Conservation (phyloP, 2,888 invertebrate genomes). For the Unio delphinus region DNA sequence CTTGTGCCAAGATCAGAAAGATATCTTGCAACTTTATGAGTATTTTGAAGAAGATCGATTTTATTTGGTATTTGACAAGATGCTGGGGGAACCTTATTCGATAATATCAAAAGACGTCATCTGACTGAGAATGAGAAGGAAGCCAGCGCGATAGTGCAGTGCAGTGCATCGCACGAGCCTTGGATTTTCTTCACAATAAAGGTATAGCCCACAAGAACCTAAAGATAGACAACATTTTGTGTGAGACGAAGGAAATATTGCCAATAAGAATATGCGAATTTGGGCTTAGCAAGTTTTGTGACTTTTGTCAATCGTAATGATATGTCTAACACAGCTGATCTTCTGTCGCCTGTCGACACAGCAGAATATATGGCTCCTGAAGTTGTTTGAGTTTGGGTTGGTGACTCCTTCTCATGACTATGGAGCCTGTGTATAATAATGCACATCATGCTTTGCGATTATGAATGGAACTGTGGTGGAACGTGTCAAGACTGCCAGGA, state of each 20-base stretch:
- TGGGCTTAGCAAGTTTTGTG: constrained; percentile 96
- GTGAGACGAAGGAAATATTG: constrained; percentile 86
- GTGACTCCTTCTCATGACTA: constrained; percentile 83
- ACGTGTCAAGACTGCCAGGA: too few relatives aligned
- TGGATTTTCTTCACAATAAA: constrained; percentile 82
- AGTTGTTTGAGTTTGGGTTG: constrained; percentile 93
- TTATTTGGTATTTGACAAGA: too few relatives aligned
- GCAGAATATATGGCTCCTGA: constrained; percentile 78
- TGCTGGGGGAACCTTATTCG: too few relatives aligned
- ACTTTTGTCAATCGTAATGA: constrained; percentile 71
- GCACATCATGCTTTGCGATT: too few relatives aligned
- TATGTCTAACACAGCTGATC: constrained; percentile 88
- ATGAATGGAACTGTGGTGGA: too few relatives aligned
- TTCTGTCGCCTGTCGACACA: constrained; percentile 87
- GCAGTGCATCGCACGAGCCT: constrained; percentile 86
- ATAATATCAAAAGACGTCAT: constrained; percentile 93
- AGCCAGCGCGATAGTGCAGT: constrained; percentile 93
- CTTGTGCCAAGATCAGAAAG: too few relatives aligned
- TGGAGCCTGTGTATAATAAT: too few relatives aligned
- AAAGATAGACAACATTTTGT: constrained; percentile 98
- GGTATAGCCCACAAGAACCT: constrained; percentile 88
- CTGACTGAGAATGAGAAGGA: constrained; percentile 97
- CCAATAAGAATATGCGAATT: constrained; percentile 98
- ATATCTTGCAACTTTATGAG: too few relatives aligned
- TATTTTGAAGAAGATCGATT: too few relatives aligned